Evolutionary conservation across 1,140 invertebrate genomes (phyloP), one percentile per base, ranked within the genome.

Genomic region (Habropoda laboriosa): DNA sequence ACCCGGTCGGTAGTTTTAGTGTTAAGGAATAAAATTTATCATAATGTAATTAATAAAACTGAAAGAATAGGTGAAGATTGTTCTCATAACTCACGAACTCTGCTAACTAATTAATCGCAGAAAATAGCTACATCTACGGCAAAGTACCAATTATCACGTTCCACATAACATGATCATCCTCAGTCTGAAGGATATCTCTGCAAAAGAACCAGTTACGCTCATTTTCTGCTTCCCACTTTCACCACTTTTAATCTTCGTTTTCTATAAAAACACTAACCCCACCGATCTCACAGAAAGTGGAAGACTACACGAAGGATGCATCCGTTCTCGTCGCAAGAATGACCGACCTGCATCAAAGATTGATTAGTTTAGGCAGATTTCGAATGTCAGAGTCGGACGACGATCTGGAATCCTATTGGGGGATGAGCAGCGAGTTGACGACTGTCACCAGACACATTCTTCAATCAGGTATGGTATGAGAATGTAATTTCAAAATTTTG

Each of bases 221-320:
- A 55, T 27, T 12, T 55, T 55, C 13, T 32, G 32, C 12, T 6
- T 0, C 7, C 13, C 1, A 32, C 49, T 53, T 53, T 53, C n/a
- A 53, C n/a, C 12, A 12, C 13, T 45, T 53, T 21, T 3, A 21
- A 24, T 24, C 10, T 53, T 53, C n/a, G n/a, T 53, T 51, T 53
- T 10, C 49, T 53, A 24, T 24, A 8, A 57, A n/a, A 16, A 57
- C 16, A 0, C 18, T 35, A 1, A 8, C 3, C 21, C 3, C 21
- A 1, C 2, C 7, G 18, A 30, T 53, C 75, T 90, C 82, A 0
- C 84, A 96, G 95, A 93, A 94, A 92, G 93, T 95, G 27, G 95
- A 96, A 84, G 94, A 94, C 81, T 95, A 95, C 82, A 92, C 92
- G 66, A 94, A 92, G 58, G 93, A 94, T 72, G 93, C 94, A 45